Percentiles rank a stretch among this genome's conserved stretches.
phyloP scores from a whole-genome alignment of 2,888 invertebrate species.

The Clusia tigrina region DNA sequence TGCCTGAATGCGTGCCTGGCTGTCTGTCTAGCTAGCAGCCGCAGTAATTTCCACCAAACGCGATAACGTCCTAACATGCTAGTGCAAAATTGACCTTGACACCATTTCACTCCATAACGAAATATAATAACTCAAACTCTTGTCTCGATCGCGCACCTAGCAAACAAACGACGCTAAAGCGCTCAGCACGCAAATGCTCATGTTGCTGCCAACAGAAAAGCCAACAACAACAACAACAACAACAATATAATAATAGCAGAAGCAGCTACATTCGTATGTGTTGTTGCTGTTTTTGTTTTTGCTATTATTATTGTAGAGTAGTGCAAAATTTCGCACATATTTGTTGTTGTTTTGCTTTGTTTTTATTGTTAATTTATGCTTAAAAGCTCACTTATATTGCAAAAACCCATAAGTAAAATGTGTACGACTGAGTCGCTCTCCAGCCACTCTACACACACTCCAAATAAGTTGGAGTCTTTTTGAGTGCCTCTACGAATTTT shows the following conservation, averaged over 20 bases:
- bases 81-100: conserved; percentile 61
- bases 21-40: neutral
- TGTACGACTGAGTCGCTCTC: too few species aligned
- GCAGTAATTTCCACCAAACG: neutral
- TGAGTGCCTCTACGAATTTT: too few species aligned
- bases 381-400: conserved; percentile 1
- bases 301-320: too few species aligned
- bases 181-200: neutral
- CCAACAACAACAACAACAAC: neutral
- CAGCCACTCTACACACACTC: too few species aligned
- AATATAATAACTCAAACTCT: conserved; percentile 42
- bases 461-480: too few species aligned
- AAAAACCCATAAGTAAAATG: conserved; percentile 4
- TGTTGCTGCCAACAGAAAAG: neutral
- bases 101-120: conserved; percentile 55
- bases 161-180: neutral
- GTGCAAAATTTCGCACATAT: neutral
- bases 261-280: too few species aligned
- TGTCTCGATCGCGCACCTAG: neutral
- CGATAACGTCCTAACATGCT: conserved; percentile 44
- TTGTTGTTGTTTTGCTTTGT: neutral
- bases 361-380: neutral
- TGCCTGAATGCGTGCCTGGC: neutral
- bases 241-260: neutral
- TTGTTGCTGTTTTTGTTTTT: too few species aligned